phyloP scores from a whole-genome alignment of 1,140 invertebrate genomes.

The Campoletis sonorensis region DNA sequence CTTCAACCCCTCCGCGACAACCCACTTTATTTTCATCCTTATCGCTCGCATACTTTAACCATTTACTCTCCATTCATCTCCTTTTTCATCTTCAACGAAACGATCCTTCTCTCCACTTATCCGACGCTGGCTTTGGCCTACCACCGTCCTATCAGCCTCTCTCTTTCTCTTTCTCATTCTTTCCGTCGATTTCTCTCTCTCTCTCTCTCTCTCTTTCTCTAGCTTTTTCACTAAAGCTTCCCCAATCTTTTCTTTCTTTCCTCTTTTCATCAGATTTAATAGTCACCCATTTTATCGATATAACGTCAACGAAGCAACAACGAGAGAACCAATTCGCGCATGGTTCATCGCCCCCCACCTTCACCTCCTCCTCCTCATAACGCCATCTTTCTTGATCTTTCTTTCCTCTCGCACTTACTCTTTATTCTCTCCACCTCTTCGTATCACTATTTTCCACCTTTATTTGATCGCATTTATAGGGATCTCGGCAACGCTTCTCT shows the following conservation, averaged over 20 bases:
- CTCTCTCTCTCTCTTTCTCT: neutral
- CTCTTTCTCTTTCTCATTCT: neutral
- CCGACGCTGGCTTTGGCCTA: neutral
- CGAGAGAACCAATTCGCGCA: neutral
- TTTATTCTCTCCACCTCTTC: neutral
- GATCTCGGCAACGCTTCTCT: too few relatives aligned
- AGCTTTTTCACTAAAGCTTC: neutral
- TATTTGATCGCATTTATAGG: too few relatives aligned
- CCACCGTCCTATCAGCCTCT: neutral
- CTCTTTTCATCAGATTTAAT: conserved; percentile 35
- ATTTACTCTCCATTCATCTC: conserved; percentile 43
- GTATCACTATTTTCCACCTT: neutral
- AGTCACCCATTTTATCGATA: conserved; percentile 24
- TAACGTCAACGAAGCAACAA: conserved; percentile 17
- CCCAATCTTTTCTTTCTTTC: conserved; percentile 1
- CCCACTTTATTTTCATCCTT: conserved; percentile 66
- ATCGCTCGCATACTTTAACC: conserved; percentile 60
- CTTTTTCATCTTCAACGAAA: conserved; percentile 26
- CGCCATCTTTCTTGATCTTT: neutral
- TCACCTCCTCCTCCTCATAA: neutral
- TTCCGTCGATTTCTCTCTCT: neutral
- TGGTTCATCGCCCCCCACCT: neutral
- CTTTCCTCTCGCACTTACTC: too few relatives aligned
- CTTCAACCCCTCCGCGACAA: conserved; percentile 62
- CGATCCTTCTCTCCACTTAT: neutral